Conservation (phyloP, 2,113 vertebrate genomes). For the Cephalopholis sonnerati region DNA sequence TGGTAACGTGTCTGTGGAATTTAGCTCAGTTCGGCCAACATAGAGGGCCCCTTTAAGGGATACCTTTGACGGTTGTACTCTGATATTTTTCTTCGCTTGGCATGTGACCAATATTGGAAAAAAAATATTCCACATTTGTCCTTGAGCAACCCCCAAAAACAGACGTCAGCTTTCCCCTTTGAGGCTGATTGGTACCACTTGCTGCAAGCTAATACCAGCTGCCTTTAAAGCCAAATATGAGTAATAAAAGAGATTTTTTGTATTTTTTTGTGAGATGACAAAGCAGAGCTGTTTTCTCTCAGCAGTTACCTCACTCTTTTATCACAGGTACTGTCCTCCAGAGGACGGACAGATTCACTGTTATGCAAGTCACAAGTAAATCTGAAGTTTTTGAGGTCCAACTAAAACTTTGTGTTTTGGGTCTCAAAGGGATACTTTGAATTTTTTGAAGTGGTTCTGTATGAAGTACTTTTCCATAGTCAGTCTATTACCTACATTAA, state of each 20-base stretch:
- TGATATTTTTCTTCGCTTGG: conserved; percentile 46
- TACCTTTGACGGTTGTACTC: conserved; percentile 42
- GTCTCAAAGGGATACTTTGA: no score
- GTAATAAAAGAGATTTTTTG: neutral
- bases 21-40: conserved; percentile 57
- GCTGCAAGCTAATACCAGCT: neutral
- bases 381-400: neutral
- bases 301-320: neutral
- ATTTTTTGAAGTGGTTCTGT: no score
- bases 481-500: no score
- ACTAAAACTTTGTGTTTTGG: no score
- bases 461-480: no score
- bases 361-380: neutral
- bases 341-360: neutral
- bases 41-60: conserved; percentile 52
- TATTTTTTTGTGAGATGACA: neutral
- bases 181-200: neutral
- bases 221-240: neutral
- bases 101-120: conserved; percentile 35
- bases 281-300: neutral
- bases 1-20: conserved; percentile 69
- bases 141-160: conserved; percentile 41
- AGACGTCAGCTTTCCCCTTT: conserved; percentile 16
- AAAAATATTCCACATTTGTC: conserved; percentile 52
- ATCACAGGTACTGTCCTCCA: neutral